phyloP scores from a whole-genome alignment of 1,140 invertebrate genomes.

The Acromyrmex charruanus region DNA sequence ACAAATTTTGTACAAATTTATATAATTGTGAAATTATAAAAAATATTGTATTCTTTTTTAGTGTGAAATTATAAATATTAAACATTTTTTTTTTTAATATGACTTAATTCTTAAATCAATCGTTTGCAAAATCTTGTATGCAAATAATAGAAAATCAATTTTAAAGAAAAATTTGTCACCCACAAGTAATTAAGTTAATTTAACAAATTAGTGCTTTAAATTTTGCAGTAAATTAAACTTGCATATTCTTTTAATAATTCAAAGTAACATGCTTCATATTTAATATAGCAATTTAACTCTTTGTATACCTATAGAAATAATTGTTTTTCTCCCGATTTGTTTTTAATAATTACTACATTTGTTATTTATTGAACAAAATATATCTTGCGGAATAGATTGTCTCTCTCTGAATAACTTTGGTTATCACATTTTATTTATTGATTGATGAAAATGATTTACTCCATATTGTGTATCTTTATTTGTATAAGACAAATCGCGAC shows the following conservation, averaged over 20 bases:
- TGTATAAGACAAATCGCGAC: constrained; percentile 13
- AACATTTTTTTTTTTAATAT: background rate
- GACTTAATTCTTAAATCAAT: background rate
- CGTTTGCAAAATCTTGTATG: background rate
- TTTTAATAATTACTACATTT: constrained; percentile 23
- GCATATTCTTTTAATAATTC: background rate
- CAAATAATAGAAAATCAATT: background rate
- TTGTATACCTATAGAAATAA: background rate
- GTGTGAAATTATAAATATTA: background rate
- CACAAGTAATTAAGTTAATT: constrained; percentile 1
- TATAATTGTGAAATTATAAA: background rate
- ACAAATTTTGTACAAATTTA: background rate
- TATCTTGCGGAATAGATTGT: background rate
- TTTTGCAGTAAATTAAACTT: background rate
- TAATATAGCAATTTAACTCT: background rate
- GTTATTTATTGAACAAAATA: background rate
- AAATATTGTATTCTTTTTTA: background rate
- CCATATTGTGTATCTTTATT: background rate
- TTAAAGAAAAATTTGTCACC: background rate
- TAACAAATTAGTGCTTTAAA: background rate
- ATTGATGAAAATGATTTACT: constrained; percentile 37
- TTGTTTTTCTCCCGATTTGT: background rate
- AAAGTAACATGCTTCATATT: background rate
- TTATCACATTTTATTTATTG: constrained; percentile 25
- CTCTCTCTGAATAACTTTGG: background rate